Conservation (phyloP, 1,140 invertebrate genomes). For the Formica exsecta region DNA sequence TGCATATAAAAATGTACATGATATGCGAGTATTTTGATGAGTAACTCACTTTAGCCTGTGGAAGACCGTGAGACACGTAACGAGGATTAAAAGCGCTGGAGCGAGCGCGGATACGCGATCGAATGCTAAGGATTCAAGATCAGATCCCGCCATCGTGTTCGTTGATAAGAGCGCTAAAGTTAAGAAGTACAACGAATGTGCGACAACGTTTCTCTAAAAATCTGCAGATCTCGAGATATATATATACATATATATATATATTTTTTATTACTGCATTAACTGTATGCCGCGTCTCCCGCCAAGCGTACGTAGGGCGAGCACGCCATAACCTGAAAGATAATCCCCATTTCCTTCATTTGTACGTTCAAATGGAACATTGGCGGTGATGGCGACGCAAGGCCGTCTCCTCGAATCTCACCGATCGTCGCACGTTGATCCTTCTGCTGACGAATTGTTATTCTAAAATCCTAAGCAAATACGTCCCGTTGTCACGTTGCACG, state of each 20-base stretch:
- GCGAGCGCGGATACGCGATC: conserved; percentile 74
- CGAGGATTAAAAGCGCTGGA: conserved; percentile 65
- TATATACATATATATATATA: no score
- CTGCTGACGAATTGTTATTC: no score
- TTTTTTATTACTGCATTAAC: neutral
- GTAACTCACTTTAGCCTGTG: conserved; percentile 78
- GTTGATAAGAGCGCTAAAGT: conserved; percentile 17
- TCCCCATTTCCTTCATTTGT: neutral
- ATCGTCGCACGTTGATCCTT: neutral
- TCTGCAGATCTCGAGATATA: neutral
- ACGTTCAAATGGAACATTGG: no score
- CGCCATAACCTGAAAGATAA: conserved; percentile 67
- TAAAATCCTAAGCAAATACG: neutral
- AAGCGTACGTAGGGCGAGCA: conserved; percentile 23
- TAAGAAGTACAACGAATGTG: neutral
- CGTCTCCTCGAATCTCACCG: no score
- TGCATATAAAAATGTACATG: neutral
- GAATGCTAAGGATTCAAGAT: conserved; percentile 67
- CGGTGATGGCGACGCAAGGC: neutral
- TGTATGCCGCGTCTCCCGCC: conserved; percentile 68
- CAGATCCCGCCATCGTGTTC: conserved; percentile 76
- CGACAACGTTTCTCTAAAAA: neutral
- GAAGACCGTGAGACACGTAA: conserved; percentile 73
- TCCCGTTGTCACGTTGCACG: neutral
- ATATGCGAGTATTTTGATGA: neutral